Evolutionary conservation across 2,797 vertebrate genomes (phyloP).

Genomic region (Sphaeramia orbicularis): DNA sequence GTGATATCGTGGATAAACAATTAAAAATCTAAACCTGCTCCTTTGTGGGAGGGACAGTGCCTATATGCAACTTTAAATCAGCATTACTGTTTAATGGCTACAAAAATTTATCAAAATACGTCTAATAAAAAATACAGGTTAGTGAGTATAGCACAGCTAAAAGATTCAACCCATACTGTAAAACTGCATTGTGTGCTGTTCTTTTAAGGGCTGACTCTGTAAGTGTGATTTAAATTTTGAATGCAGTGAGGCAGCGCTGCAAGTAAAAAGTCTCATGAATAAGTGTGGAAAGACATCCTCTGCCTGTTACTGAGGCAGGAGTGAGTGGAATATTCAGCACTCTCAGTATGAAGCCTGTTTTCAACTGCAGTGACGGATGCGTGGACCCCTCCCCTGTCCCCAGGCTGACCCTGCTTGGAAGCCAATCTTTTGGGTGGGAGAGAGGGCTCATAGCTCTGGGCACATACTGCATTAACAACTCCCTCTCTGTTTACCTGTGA

Average conservation of each 20-base stretch:
- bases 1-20: too few relatives aligned
- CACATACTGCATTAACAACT: constrained; percentile 39
- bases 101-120: too few relatives aligned
- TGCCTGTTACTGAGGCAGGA: constrained; percentile 13
- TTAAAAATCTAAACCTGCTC: too few relatives aligned
- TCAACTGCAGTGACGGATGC: constrained; percentile 10
- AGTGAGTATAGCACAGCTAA: too few relatives aligned
- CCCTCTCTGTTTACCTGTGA: constrained; percentile 55
- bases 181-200: background rate
- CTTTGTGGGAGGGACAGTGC: too few relatives aligned
- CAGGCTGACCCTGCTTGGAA: constrained; percentile 46
- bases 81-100: too few relatives aligned
- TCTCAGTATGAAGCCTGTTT: constrained; percentile 15
- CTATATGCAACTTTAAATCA: too few relatives aligned
- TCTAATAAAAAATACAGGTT: too few relatives aligned
- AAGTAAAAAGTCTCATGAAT: constrained; percentile 7
- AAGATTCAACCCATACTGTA: too few relatives aligned
- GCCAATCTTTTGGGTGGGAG: constrained; percentile 29
- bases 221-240: background rate
- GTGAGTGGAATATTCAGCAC: constrained; percentile 30
- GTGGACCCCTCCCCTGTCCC: constrained; percentile 24
- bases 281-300: constrained; percentile 22
- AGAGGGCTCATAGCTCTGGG: constrained; percentile 36
- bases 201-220: background rate
- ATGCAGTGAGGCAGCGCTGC: background rate